phyloP scores from a whole-genome alignment of 2,113 vertebrate genomes.

The Choloepus hoffmanni region DNA sequence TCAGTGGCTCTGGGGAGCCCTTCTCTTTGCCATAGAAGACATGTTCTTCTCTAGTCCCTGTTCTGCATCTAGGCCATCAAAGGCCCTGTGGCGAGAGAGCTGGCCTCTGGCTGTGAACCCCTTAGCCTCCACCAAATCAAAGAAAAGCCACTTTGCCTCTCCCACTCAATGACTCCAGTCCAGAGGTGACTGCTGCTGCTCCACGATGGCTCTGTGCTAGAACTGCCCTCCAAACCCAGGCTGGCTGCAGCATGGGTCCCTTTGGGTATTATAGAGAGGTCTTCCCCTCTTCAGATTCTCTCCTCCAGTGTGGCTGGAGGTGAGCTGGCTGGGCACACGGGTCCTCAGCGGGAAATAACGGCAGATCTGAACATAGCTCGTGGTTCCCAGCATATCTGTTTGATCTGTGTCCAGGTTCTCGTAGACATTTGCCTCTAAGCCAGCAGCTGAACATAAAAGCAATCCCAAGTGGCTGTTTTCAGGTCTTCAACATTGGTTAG shows the following conservation, averaged over 20 bases:
- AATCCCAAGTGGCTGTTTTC: slow-evolving; percentile 71
- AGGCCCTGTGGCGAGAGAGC: not conserved
- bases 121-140: not conserved
- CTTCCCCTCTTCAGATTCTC: not conserved
- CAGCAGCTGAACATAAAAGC: slow-evolving; percentile 68
- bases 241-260: not conserved
- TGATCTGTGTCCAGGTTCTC: slow-evolving; percentile 72
- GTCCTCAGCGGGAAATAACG: slow-evolving; percentile 43
- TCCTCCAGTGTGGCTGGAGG: slow-evolving; percentile 51
- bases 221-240: not conserved
- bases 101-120: not conserved
- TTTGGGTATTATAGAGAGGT: not conserved
- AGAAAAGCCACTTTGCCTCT: not conserved
- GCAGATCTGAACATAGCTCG: slow-evolving; percentile 36
- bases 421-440: slow-evolving; percentile 72
- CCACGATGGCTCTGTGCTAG: not conserved
- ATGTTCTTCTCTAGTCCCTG: not conserved
- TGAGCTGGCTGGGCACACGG: slow-evolving; percentile 44
- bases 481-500: slow-evolving; percentile 70
- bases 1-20: not conserved
- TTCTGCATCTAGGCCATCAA: not conserved
- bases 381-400: slow-evolving; percentile 50
- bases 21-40: not conserved
- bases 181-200: not conserved
- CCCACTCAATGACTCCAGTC: not conserved